Base-by-base conservation (phyloP, 2,113 vertebrate genomes). In the Siniperca knerii region DNA sequence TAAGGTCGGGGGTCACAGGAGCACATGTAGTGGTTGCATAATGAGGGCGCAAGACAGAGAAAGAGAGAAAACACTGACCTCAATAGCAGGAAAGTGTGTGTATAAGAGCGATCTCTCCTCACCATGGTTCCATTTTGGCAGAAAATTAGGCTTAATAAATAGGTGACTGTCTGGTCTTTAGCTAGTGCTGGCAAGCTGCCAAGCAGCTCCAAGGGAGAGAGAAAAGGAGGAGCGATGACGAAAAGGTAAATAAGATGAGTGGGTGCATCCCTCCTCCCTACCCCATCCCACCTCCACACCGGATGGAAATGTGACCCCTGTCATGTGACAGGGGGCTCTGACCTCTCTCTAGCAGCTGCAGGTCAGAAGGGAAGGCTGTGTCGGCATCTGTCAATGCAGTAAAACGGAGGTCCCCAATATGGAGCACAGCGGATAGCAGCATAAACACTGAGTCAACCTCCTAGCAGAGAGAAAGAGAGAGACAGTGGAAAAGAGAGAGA, bases 321-420 rank as follows among this genome's bases (percentile, higher is more conserved):
- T n/a, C 50, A 66, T 72, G 74, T 78, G 84, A 86, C 18, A 9
- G 2, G 68, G 18, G 82, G 35, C 50, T 92, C 97, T 96, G 92
- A 99, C 98, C 98, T 98, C 95, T 96, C 33, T 99, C 97, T 86
- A 99, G 96, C 9, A 97, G 96, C 95, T 97, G 98, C 90, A 97
- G 94, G 95, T 99, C 97, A n/a, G 97, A 96, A 57, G 97, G 96
- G 0, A 96, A 94, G 2, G 97, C 96, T 4, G 96, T 93, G 81
- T 97, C 96, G 0, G 95, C 89, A 40, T 97, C 97, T 0, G 96
- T 96, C 87, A 96, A 89, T 0, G 96, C 74, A 0, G 96, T 96
- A 89, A 99, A 99, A 84, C 86, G 83, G 65, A 99, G 75, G 84
- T 99, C 98, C 68, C 98, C 98, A 0, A 99, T 92, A 85, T 98